Evolutionary conservation across 2,113 vertebrate genomes (phyloP).

Genomic region (Tiliqua scincoides): DNA sequence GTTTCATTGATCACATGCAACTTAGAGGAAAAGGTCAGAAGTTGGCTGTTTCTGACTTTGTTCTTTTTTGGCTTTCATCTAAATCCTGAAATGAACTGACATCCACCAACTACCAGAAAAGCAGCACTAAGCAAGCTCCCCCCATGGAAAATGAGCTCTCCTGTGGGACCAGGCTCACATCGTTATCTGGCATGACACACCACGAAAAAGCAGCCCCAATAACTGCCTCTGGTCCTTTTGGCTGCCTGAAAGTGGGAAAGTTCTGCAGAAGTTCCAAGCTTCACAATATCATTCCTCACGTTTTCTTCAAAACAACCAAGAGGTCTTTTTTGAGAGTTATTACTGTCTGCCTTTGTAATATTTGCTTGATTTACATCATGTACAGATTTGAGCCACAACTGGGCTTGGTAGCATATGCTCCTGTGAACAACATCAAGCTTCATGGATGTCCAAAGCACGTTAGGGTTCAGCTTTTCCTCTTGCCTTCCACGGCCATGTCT

Average conservation of each 20-base stretch:
- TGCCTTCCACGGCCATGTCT: too few relatives aligned
- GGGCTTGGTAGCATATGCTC: neutral
- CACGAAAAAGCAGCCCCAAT: neutral
- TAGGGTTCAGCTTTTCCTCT: too few relatives aligned
- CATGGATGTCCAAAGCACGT: too few relatives aligned
- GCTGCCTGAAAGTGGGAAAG: neutral
- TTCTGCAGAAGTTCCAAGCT: neutral
- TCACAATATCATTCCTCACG: fast-evolving
- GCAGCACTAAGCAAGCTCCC: conserved; percentile 38
- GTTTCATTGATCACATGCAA: neutral
- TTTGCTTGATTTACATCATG: too few relatives aligned
- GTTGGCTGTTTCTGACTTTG: fast-evolving
- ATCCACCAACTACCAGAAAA: neutral
- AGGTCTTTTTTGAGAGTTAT: fast-evolving
- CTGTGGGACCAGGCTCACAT: neutral
- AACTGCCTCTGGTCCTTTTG: neutral
- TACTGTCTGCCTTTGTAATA: neutral
- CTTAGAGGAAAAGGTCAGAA: neutral
- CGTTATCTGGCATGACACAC: neutral
- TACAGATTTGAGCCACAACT: too few relatives aligned
- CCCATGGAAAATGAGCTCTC: neutral
- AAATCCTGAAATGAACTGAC: conserved; percentile 16
- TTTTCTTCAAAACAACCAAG: neutral
- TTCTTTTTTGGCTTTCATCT: conserved; percentile 30
- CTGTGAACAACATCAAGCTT: neutral